phyloP scores from a whole-genome alignment of 2,113 vertebrate species.

The Serinus canaria region DNA sequence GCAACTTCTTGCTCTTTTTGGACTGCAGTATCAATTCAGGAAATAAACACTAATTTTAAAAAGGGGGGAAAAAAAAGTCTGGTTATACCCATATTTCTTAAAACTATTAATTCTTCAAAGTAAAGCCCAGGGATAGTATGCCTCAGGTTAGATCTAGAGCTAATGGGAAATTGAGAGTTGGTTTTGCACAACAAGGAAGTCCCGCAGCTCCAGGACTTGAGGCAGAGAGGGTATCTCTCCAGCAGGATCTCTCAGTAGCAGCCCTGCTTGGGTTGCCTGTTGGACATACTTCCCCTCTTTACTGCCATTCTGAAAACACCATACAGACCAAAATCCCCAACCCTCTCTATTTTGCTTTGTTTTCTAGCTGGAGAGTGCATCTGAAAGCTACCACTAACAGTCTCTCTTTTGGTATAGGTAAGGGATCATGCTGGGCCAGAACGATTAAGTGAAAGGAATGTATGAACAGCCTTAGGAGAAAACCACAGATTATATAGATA shows the following conservation, averaged over 20 bases:
- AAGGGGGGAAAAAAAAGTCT: neutral
- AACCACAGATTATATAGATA: neutral
- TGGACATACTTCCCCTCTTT: neutral
- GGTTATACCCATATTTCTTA: neutral
- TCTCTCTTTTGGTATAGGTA: neutral
- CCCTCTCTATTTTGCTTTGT: neutral
- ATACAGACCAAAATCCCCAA: accelerated
- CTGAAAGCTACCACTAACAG: neutral
- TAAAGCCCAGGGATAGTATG: neutral
- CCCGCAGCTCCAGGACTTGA: neutral
- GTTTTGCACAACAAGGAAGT: accelerated
- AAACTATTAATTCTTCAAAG: neutral
- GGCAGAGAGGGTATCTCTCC: neutral
- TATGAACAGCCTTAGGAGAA: neutral
- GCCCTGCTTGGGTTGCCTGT: neutral
- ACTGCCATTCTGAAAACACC: neutral
- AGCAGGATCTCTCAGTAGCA: neutral
- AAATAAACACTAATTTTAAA: neutral
- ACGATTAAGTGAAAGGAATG: neutral
- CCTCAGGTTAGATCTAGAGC: neutral
- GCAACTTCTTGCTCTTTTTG: neutral
- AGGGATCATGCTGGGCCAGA: neutral
- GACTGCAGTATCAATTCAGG: neutral
- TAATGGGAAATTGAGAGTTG: accelerated
- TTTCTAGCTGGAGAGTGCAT: neutral